Percentiles rank a stretch among this genome's conserved stretches.
Conservation (phyloP, 35 echinoderm and acorn worm species). For the Ophioderma brevispina region DNA sequence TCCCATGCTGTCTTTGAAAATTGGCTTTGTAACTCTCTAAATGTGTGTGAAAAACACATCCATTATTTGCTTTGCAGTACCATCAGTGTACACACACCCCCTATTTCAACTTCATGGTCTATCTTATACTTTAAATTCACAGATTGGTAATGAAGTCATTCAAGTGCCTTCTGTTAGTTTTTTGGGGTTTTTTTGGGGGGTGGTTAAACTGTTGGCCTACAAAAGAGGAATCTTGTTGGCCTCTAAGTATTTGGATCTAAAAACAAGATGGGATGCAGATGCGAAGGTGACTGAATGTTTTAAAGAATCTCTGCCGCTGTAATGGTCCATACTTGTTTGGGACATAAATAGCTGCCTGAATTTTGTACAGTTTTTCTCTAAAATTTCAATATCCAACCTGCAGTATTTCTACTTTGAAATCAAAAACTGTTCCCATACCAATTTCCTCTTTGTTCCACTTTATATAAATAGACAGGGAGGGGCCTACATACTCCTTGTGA, state of each 20-base stretch:
- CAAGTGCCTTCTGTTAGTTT: background rate
- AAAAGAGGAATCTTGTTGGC: background rate
- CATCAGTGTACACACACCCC: background rate
- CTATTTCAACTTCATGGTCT: background rate
- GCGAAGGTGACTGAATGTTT: constrained; percentile 26
- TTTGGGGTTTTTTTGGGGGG: background rate
- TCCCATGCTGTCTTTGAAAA: background rate
- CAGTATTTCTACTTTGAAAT: background rate
- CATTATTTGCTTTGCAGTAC: background rate
- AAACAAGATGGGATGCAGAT: constrained; percentile 22
- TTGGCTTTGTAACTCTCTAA: background rate
- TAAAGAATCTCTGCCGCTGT: constrained; percentile 21
- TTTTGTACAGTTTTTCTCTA: background rate
- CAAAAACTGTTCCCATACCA: background rate
- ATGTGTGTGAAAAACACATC: background rate
- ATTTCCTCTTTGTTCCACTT: background rate
- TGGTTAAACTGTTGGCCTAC: background rate
- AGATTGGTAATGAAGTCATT: background rate
- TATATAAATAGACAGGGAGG: background rate
- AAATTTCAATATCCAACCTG: background rate
- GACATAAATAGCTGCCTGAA: constrained; percentile 8
- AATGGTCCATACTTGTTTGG: background rate
- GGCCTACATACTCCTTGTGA: background rate
- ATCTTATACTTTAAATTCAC: background rate
- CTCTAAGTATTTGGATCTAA: constrained; percentile 7